These are phyloP conservation scores for Acrobasis repandana DNA, from an alignment of 2,888 invertebrate genomes.

Conservation along the genomic window DNA sequence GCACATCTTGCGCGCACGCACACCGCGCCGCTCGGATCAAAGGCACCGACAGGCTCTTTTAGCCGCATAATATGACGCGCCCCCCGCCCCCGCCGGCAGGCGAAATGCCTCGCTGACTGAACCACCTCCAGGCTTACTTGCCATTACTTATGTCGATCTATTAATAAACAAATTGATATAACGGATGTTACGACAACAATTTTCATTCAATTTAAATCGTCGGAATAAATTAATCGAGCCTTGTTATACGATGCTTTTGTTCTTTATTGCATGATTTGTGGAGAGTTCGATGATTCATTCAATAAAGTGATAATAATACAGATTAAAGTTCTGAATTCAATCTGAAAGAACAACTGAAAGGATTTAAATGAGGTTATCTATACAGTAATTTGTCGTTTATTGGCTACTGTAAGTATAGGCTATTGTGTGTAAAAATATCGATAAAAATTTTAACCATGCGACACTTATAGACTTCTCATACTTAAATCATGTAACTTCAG, in stretches of 20 bases:
- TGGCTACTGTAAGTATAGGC: too few relatives aligned
- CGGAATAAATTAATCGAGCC: conserved; percentile 19
- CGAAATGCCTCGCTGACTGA: conserved; percentile 63
- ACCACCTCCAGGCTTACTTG: conserved; percentile 72
- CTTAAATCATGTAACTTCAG: too few relatives aligned
- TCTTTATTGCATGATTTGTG: conserved; percentile 9
- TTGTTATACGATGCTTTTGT: conserved; percentile 21
- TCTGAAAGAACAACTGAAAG: not conserved
- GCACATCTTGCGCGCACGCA: conserved; percentile 64
- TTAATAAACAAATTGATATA: conserved; percentile 80
- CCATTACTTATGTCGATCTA: conserved; percentile 81
- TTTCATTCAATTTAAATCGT: conserved; percentile 47
- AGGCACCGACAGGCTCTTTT: conserved; percentile 83
- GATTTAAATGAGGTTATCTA: not conserved
- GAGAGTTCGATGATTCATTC: conserved; percentile 6
- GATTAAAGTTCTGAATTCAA: not conserved
- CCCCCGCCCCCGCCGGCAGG: conserved; percentile 68
- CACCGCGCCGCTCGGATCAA: conserved; percentile 72
- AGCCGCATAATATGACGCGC: conserved; percentile 82
- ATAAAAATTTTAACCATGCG: too few relatives aligned
- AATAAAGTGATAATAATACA: conserved; percentile 1
- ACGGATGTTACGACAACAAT: conserved; percentile 60
- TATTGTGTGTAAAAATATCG: too few relatives aligned
- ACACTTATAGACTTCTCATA: too few relatives aligned
- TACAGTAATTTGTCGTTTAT: too few relatives aligned